These are phyloP conservation scores for Microcebus jonahi DNA, from an alignment of 2,113 vertebrate species.

Conservation along the genomic window DNA sequence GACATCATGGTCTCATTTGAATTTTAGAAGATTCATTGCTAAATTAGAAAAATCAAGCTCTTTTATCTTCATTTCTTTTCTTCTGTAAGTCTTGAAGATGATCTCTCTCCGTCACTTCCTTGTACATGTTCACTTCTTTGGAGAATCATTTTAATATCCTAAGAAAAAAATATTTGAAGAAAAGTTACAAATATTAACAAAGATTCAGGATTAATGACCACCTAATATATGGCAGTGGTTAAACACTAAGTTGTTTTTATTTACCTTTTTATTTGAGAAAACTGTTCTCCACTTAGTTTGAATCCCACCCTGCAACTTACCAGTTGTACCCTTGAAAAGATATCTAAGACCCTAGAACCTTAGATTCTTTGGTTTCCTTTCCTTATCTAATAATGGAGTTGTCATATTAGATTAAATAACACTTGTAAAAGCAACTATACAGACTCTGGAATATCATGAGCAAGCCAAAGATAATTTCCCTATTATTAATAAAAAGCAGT, in stretches of 20 bases:
- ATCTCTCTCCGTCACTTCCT: conserved; percentile 58
- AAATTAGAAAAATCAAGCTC: neutral
- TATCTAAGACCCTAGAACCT: neutral
- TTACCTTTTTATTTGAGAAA: neutral
- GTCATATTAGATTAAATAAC: neutral
- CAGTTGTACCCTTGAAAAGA: neutral
- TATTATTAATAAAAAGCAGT: neutral
- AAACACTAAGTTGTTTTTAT: neutral
- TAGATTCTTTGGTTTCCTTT: neutral
- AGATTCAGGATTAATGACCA: neutral
- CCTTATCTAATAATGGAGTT: neutral
- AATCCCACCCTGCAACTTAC: neutral
- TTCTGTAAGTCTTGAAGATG: conserved; percentile 56
- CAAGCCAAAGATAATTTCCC: neutral
- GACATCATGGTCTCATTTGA: neutral
- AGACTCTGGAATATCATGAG: neutral
- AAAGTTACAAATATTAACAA: conserved; percentile 51
- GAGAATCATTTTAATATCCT: conserved; percentile 83
- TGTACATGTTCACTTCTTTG: conserved; percentile 65
- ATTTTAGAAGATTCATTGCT: neutral
- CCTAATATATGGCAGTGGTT: neutral
- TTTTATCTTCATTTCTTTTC: conserved; percentile 59
- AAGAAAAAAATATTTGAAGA: conserved; percentile 70
- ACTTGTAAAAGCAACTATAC: neutral
- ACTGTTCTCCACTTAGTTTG: neutral